A percentile compares a stretch with the other conserved stretches of the same genome.
Evolutionary conservation across 2,113 vertebrate genomes (phyloP).

Genomic region (Bettongia penicillata): DNA sequence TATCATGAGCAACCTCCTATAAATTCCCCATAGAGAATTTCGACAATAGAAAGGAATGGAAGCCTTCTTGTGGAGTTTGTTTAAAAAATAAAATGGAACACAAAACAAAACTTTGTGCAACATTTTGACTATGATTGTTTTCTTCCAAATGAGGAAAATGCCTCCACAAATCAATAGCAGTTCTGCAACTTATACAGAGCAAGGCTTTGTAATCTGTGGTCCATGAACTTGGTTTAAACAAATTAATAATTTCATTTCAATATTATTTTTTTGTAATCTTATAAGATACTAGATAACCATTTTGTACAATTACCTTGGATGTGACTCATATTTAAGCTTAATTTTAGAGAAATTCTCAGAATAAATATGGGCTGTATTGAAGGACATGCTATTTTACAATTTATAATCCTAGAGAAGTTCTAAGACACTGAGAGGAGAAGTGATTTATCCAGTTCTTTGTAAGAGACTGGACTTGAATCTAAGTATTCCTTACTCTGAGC

Average conservation of each 20-base stretch:
- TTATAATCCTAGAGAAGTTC: neutral
- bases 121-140: neutral
- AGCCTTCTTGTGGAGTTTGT: neutral
- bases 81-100: neutral
- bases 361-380: neutral
- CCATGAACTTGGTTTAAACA: neutral
- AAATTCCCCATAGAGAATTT: neutral
- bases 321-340: neutral
- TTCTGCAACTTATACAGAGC: neutral
- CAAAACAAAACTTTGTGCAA: neutral
- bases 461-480: neutral
- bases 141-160: neutral
- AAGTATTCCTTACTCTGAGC: neutral
- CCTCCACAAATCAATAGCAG: neutral
- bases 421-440: neutral
- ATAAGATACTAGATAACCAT: neutral
- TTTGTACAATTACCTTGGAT: neutral
- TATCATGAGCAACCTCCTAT: neutral
- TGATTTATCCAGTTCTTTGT: neutral
- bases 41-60: neutral
- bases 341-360: neutral
- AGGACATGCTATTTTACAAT: neutral
- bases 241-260: neutral
- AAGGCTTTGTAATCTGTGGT: neutral
- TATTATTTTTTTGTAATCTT: neutral